Base-by-base conservation (phyloP, 2,113 vertebrate genomes). In the Aspidoscelis tigris region DNA sequence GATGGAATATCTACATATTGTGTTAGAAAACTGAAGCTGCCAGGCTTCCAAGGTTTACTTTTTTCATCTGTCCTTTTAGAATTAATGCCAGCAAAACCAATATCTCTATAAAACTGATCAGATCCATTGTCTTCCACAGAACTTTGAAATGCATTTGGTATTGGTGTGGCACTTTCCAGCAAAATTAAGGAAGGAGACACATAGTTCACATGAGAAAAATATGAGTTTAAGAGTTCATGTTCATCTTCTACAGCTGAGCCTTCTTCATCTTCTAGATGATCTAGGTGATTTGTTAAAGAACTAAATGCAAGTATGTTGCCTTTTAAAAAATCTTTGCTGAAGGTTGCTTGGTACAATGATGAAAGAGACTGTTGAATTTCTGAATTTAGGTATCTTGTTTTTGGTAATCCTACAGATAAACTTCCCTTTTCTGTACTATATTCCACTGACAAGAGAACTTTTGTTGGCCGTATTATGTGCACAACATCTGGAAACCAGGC, bases 371-470 rank as follows among this genome's bases (percentile, higher is more conserved):
- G 71, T 18, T 84, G 82, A 74, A 78, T 76, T 44, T 47, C 55
- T 74, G 90, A 92, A 78, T 81, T 90, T 85, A 83, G 87, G 86
- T 86, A 77, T 86, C 69, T 89, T 88, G 78, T 58, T 81, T 71
- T 85, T 88, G 85, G 18, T 18, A 83, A 68, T 26, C 80, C n/a
- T 41, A 82, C 4, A 85, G 89, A 88, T 75, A 82, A 80, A 75
- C 43, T 80, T 50, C 79, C 22, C 41, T 81, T 55, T 44, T 91
- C 78, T 87, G 43, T 81, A 14, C 21, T 85, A 73, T 41, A 78
- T 82, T 3, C 66, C 47, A 81, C 50, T 81, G 83, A 22, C 79
- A 78, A 87, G 86, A 86, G 55, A 68, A 50, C 33, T 73, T 81
- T 66, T 81, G 71, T 89, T 78, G 77, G 50, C 5, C 73, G 84